phyloP scores from a whole-genome alignment of 2,113 vertebrate genomes.

The Sturnus vulgaris region DNA sequence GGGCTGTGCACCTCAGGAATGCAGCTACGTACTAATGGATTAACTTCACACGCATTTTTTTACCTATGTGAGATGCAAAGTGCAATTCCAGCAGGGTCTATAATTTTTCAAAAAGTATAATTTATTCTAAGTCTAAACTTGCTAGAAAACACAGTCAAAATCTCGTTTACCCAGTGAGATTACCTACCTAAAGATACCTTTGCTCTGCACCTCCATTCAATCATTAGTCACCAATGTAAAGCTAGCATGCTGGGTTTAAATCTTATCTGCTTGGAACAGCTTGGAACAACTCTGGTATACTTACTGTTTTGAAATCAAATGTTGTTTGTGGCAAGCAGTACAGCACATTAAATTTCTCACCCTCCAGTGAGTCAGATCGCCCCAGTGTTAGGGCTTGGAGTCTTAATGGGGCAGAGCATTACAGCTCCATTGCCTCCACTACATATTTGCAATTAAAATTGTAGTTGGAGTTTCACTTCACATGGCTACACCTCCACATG shows the following conservation, averaged over 20 bases:
- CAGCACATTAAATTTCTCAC: background rate
- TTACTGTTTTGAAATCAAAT: background rate
- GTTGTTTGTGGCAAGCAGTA: background rate
- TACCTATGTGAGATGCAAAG: background rate
- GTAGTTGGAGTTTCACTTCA: background rate
- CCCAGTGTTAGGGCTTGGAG: background rate
- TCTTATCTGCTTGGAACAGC: conserved; percentile 14
- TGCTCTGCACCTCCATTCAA: background rate
- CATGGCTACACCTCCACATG: background rate
- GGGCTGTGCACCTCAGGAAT: background rate
- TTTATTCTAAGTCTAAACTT: background rate
- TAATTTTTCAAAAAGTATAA: background rate
- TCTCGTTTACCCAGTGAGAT: background rate
- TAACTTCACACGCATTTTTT: background rate
- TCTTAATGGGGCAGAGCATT: background rate
- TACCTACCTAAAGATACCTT: background rate
- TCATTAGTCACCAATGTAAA: background rate
- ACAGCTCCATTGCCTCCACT: background rate
- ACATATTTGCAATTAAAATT: background rate
- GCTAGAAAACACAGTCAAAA: background rate
- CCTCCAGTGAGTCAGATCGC: background rate
- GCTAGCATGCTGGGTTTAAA: background rate
- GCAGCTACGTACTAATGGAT: background rate
- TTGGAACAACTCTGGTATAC: background rate
- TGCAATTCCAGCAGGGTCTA: background rate